A percentile compares a stretch with the other conserved stretches of the same genome.
phyloP scores from a whole-genome alignment of 2,888 invertebrate genomes.

The Enchytraeus crypticus region DNA sequence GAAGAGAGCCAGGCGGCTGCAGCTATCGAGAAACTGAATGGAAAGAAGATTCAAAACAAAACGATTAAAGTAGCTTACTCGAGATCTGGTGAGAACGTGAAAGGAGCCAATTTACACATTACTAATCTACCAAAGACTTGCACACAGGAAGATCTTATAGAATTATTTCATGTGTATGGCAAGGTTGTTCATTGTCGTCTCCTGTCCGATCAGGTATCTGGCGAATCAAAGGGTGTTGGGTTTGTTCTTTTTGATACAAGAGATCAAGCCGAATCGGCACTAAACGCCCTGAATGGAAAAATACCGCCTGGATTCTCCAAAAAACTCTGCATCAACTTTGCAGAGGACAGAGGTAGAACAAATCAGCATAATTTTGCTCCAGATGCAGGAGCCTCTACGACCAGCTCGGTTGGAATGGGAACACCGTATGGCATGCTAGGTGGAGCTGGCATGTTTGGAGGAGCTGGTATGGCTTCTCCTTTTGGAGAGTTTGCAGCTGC shows the following conservation, averaged over 20 bases:
- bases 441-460: no score
- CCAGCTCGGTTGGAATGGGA: no score
- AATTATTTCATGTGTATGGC: conserved; percentile 78
- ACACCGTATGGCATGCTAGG: no score
- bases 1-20: conserved; percentile 73
- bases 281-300: conserved; percentile 16
- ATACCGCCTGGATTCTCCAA: conserved; percentile 9
- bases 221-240: conserved; percentile 78
- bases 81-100: conserved; percentile 80
- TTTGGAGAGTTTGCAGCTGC: no score
- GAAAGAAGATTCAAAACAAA: conserved; percentile 79
- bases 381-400: no score
- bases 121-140: conserved; percentile 66
- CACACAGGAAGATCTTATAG: conserved; percentile 68
- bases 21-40: conserved; percentile 78
- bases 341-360: no score
- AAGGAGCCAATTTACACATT: conserved; percentile 86
- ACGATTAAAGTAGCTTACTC: conserved; percentile 86
- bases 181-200: conserved; percentile 85
- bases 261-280: conserved; percentile 15
- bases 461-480: no score
- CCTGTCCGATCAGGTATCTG: conserved; percentile 76
- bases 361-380: no score
- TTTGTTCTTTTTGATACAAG: conserved; percentile 68
- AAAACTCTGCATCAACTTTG: conserved; percentile 72